phyloP scores from a whole-genome alignment of 2,888 invertebrate species.

The Laothoe populi region DNA sequence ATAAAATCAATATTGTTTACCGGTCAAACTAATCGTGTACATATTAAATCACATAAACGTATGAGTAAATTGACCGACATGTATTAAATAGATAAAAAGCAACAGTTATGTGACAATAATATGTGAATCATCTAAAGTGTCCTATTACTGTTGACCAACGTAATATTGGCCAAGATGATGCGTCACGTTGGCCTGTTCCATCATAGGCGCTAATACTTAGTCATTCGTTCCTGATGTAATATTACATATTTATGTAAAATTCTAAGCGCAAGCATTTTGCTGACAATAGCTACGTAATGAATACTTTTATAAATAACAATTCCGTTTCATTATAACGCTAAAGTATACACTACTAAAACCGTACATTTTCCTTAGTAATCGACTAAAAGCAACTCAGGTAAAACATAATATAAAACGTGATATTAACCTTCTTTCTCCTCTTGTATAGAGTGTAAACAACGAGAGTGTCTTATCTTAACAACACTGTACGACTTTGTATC shows the following conservation, averaged over 20 bases:
- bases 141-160: slow-evolving; percentile 70
- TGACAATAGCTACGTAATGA: background rate
- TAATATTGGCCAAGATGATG: slow-evolving; percentile 63
- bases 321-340: background rate
- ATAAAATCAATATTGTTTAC: background rate
- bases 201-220: slow-evolving; percentile 48
- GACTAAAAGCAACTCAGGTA: background rate
- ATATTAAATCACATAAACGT: background rate
- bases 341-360: background rate
- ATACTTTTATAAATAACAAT: background rate
- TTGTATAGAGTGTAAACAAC: slow-evolving; percentile 68
- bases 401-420: slow-evolving; percentile 2
- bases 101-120: slow-evolving; percentile 51
- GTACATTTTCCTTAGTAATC: background rate
- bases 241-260: slow-evolving; percentile 27
- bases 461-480: slow-evolving; percentile 69
- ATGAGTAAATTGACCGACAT: slow-evolving; percentile 12
- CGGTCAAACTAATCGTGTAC: background rate
- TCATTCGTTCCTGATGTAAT: slow-evolving; percentile 44
- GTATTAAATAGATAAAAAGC: slow-evolving; percentile 26
- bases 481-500: slow-evolving; percentile 67
- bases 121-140: slow-evolving; percentile 65
- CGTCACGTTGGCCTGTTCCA: slow-evolving; percentile 57
- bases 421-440: slow-evolving; percentile 69
- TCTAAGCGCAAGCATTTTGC: slow-evolving; percentile 15